A percentile compares a stretch with the other conserved stretches of the same genome.
phyloP scores from a whole-genome alignment of 2,797 vertebrate genomes.

The Gambelia wislizenii region DNA sequence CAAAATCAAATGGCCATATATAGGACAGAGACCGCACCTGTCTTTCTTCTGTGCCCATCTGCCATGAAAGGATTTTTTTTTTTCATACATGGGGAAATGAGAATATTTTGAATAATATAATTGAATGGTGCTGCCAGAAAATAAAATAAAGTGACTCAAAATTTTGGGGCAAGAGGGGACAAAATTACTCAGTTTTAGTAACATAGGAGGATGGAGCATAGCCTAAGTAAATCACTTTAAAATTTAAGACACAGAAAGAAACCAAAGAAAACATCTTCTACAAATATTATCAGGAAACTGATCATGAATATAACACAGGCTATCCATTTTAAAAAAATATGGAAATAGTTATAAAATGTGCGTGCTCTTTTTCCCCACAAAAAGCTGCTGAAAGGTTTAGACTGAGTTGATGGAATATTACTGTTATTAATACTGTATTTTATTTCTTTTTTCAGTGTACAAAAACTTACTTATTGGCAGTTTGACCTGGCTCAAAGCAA shows the following conservation, averaged over 20 bases:
- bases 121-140: neutral
- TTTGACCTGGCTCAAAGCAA: neutral
- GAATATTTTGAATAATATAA: constrained; percentile 40
- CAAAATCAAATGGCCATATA: constrained; percentile 13
- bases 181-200: neutral
- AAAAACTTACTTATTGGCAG: neutral
- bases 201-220: neutral
- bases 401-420: neutral
- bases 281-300: neutral
- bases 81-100: constrained; percentile 10
- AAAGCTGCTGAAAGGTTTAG: neutral
- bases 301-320: neutral
- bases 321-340: neutral
- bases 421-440: neutral
- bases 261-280: neutral
- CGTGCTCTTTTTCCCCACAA: neutral
- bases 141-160: constrained; percentile 23
- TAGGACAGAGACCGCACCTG: constrained; percentile 29
- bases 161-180: rapidly evolving
- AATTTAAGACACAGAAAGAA: constrained; percentile 16
- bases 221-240: constrained; percentile 7
- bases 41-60: constrained; percentile 32
- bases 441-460: neutral
- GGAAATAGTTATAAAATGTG: neutral
- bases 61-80: constrained; percentile 15